Evolutionary conservation across 2,888 invertebrate genomes (phyloP), one percentile per base, ranked within the genome.

Genomic region (Lasioglossum lativentre): DNA sequence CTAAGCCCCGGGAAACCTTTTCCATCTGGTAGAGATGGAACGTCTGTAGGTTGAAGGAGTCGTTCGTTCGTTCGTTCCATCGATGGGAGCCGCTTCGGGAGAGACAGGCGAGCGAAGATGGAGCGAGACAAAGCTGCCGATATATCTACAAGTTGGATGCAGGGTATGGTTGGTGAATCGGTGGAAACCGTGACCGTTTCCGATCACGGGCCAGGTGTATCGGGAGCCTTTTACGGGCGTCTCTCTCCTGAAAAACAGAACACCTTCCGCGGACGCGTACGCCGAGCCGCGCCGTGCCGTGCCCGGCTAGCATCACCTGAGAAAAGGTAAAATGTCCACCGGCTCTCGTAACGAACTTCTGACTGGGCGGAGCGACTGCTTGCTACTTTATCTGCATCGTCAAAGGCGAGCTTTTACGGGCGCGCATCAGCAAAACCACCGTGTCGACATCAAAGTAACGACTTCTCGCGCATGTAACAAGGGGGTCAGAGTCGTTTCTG

Each of bases 391-490:
- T 85, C 72, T 47, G 59, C 74, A 42, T 42, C 85, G 85, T 83
- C 78, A 83, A 83, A 83, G 83, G 38, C 66, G 75, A 30, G 85
- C 85, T 85, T 78, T 78, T 72, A 83, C 85, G 72, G 66, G 56
- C 42, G 66, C 63, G 75, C 83, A 78, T 83, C 85, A 78, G 75
- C 78, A 27, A 78, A 83, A 83, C 85, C 85, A 56, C 78, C 63
- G 52, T 14, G 72, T 27, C 63, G 75, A 75, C 85, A 78, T 85
- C 85, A 83, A 85, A 85, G 83, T 83, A 78, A 85, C 75, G 71
- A 75, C 78, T 66, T 75, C 66, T 59, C 79, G 73, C 42, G 84
- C 77, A n/a, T 27, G 34, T 82, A 78, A 78, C 81, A 85, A 85
- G 80, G 68, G 72, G 82, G 85, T 68, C 74, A 72, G 66, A 63